A percentile compares a stretch with the other conserved stretches of the same genome.
Evolutionary conservation across 1,140 invertebrate genomes (phyloP).

Genomic region (Magallana ariakensis): DNA sequence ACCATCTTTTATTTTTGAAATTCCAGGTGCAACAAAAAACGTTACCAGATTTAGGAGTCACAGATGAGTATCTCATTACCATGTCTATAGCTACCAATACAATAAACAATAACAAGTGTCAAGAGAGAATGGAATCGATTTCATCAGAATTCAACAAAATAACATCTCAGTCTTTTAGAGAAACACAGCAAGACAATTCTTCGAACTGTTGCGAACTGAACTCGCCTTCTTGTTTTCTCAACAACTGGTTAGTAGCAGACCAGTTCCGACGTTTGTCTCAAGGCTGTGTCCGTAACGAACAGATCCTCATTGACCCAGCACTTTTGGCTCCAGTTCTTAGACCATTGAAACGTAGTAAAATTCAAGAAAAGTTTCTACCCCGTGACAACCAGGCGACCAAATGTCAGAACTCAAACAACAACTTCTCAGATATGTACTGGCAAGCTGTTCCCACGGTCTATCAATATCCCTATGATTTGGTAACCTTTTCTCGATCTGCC

Average conservation of each 20-base stretch:
- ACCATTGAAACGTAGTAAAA: neutral
- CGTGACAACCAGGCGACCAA: neutral
- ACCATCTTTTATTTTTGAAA: neutral
- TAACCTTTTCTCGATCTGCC: neutral
- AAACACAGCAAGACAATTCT: neutral
- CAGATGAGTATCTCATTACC: neutral
- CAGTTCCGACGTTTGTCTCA: neutral
- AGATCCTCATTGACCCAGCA: neutral
- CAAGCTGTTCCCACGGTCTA: neutral
- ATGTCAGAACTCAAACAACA: neutral
- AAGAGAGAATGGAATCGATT: neutral
- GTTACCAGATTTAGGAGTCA: neutral
- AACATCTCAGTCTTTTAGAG: neutral
- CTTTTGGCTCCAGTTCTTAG: neutral
- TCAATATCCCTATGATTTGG: neutral
- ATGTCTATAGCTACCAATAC: neutral
- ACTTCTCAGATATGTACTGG: neutral
- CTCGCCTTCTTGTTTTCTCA: neutral
- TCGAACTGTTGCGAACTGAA: neutral
- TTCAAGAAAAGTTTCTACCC: neutral
- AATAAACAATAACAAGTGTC: neutral
- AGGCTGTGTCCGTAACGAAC: neutral
- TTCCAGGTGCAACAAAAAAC: neutral
- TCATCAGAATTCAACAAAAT: neutral
- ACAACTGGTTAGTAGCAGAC: slow-evolving; percentile 1